phyloP scores from a whole-genome alignment of 2,888 invertebrate species.

The Apodemia zela region DNA sequence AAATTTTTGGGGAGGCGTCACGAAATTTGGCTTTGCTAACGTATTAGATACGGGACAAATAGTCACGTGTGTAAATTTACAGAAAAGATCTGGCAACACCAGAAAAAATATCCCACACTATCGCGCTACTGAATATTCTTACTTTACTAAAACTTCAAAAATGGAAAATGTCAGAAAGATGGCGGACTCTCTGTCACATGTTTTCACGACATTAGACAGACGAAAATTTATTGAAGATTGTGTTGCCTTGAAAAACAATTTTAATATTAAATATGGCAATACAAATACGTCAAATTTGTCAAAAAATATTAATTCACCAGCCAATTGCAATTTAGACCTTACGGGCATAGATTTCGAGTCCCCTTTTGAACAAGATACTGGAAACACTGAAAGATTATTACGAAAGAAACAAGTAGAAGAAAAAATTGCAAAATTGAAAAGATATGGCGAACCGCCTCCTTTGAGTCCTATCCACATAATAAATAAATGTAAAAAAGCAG shows the following conservation, averaged over 20 bases:
- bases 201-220: slow-evolving; percentile 40
- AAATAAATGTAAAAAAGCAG: slow-evolving; percentile 54
- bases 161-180: slow-evolving; percentile 65
- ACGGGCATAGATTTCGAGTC: slow-evolving; percentile 70
- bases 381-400: slow-evolving; percentile 33
- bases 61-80: slow-evolving; percentile 82
- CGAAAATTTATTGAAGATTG: slow-evolving; percentile 54
- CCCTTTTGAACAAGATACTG: slow-evolving; percentile 56
- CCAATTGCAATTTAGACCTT: slow-evolving; percentile 52
- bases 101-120: slow-evolving; percentile 77
- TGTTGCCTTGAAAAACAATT: slow-evolving; percentile 50
- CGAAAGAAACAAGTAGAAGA: slow-evolving; percentile 55
- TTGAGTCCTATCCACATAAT: slow-evolving; percentile 70
- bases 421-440: slow-evolving; percentile 72
- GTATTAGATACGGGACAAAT: slow-evolving; percentile 79
- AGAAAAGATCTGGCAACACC: slow-evolving; percentile 76
- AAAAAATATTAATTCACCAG: slow-evolving; percentile 55
- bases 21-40: slow-evolving; percentile 74
- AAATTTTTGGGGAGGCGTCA: slow-evolving; percentile 78
- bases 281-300: slow-evolving; percentile 50
- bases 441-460: slow-evolving; percentile 78
- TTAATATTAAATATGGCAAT: slow-evolving; percentile 38
- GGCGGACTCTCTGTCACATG: slow-evolving; percentile 62
- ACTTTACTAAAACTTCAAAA: slow-evolving; percentile 82
- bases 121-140: slow-evolving; percentile 81